Percentiles rank a stretch among this genome's conserved stretches.
Evolutionary conservation across 1,140 invertebrate species (phyloP).

Genomic region (Drosophila rhopaloa): DNA sequence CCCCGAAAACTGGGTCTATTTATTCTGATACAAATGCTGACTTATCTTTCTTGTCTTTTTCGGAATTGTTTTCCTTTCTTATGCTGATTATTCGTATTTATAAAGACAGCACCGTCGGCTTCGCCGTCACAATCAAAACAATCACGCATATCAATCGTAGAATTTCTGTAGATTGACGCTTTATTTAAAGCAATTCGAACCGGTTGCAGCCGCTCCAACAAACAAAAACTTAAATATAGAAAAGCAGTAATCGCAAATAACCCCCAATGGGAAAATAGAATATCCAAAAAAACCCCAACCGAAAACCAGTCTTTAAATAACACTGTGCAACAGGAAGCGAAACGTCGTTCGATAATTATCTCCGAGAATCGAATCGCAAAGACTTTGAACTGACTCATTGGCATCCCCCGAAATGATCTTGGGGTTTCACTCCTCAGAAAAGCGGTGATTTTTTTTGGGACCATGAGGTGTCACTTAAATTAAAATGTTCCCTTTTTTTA

Average conservation of each 20-base stretch:
- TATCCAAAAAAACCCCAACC: background rate
- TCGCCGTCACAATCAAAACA: slow-evolving; percentile 40
- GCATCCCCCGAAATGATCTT: slow-evolving; percentile 25
- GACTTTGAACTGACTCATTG: slow-evolving; percentile 27
- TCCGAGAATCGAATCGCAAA: background rate
- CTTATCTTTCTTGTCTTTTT: slow-evolving; percentile 21
- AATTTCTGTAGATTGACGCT: slow-evolving; percentile 20
- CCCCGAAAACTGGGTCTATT: background rate
- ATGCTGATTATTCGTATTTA: slow-evolving; percentile 30
- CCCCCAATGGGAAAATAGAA: slow-evolving; percentile 22
- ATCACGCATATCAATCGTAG: slow-evolving; percentile 34
- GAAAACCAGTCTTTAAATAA: slow-evolving; percentile 29
- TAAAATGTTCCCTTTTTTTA: background rate
- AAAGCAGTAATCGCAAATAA: slow-evolving; percentile 37
- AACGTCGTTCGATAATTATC: slow-evolving; percentile 3
- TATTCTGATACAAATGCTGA: slow-evolving; percentile 9
- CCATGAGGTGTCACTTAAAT: background rate
- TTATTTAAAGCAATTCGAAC: slow-evolving; percentile 35
- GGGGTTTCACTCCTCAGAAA: slow-evolving; percentile 4
- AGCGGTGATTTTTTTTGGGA: background rate
- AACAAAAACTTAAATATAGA: slow-evolving; percentile 42
- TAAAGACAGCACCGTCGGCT: background rate
- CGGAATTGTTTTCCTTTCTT: slow-evolving; percentile 10
- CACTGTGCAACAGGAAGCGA: slow-evolving; percentile 33
- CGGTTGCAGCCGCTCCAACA: slow-evolving; percentile 21